These are phyloP conservation scores for Lepidochitona cinerea DNA, from an alignment of 2,888 invertebrate genomes.

Conservation along the genomic window DNA sequence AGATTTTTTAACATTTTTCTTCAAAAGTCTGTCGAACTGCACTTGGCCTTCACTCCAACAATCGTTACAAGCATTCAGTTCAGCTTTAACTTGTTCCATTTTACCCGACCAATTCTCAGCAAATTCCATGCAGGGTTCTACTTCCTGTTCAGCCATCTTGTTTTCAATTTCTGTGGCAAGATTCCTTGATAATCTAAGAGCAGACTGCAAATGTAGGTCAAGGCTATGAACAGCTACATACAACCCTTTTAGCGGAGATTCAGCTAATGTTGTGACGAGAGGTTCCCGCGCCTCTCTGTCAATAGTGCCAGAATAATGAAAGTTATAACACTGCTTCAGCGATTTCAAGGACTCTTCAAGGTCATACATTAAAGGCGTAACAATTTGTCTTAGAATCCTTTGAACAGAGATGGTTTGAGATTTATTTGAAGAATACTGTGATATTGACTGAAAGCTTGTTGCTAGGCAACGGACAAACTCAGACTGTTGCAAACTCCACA, in stretches of 20 bases:
- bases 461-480: constrained; percentile 51
- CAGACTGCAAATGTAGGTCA: constrained; percentile 60
- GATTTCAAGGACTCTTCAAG: background rate
- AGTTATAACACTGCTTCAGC: background rate
- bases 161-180: constrained; percentile 18
- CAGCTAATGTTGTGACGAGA: background rate
- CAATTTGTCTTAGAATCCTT: background rate
- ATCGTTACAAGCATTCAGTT: constrained; percentile 56
- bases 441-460: constrained; percentile 27
- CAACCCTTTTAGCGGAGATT: constrained; percentile 20
- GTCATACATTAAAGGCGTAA: background rate
- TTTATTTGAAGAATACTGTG: background rate
- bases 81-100: constrained; percentile 49
- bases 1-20: background rate
- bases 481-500: constrained; percentile 51
- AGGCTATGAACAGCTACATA: constrained; percentile 61
- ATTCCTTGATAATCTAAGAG: constrained; percentile 44
- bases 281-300: background rate
- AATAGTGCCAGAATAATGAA: background rate
- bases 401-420: background rate
- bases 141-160: background rate
- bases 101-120: constrained; percentile 25
- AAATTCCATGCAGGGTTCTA: background rate
- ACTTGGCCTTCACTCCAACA: constrained; percentile 56
- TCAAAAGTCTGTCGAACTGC: constrained; percentile 15